Evolutionary conservation across 2,888 invertebrate genomes (phyloP).

Genomic region (Panopea generosa): DNA sequence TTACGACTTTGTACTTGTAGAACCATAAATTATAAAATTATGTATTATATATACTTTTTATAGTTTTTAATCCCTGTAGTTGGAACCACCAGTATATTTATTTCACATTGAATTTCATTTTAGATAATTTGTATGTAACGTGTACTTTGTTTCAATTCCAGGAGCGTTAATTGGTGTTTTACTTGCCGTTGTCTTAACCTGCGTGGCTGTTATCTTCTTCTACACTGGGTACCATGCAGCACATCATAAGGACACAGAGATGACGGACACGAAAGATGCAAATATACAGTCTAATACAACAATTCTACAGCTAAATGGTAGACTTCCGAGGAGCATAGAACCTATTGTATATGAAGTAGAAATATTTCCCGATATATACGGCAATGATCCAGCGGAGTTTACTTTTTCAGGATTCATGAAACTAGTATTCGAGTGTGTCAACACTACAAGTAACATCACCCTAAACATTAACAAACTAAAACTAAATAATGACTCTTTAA

Average conservation of each 20-base stretch:
- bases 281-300: too few relatives aligned
- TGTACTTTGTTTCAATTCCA: too few relatives aligned
- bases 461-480: constrained; percentile 91
- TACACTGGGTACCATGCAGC: constrained; percentile 10
- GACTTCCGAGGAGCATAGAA: constrained; percentile 63
- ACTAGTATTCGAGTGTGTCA: constrained; percentile 57
- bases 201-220: constrained; percentile 15
- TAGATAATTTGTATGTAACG: too few relatives aligned
- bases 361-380: constrained; percentile 75
- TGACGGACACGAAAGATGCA: neutral
- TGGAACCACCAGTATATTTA: too few relatives aligned
- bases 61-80: too few relatives aligned
- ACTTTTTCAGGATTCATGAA: constrained; percentile 44
- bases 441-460: constrained; percentile 88
- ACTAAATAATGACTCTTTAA: constrained; percentile 84
- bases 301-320: constrained; percentile 23
- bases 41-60: too few relatives aligned
- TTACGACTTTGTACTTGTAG: too few relatives aligned
- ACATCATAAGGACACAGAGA: neutral
- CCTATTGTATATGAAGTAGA: constrained; percentile 70
- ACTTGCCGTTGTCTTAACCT: too few relatives aligned
- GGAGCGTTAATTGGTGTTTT: too few relatives aligned
- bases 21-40: too few relatives aligned
- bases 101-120: too few relatives aligned
- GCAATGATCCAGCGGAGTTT: constrained; percentile 60